Evolutionary conservation across 2,888 invertebrate genomes (phyloP), one percentile per base, ranked within the genome.

Genomic region (Globia sparganii): DNA sequence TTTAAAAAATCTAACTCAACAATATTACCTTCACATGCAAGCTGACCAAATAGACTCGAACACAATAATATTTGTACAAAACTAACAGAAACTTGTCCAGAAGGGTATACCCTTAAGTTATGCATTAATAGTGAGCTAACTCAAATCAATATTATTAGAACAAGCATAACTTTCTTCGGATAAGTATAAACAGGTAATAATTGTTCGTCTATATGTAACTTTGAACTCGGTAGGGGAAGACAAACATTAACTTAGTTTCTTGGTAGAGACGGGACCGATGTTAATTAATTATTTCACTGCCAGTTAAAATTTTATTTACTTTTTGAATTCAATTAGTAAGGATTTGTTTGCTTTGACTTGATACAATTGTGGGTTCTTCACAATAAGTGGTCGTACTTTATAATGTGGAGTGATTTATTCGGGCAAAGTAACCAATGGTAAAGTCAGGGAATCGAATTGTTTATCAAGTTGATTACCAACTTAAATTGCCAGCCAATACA

Each of bases 241-340:
- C 94, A 94, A 95, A 95, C 94, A 95, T 94, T 94, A 93, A 94
- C 92, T 91, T 90, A 93, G 93, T 95, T 94, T 92, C 92, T 91
- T 89, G 86, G 92, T 90, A 91, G 91, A 89, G 89, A 91, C 90
- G 91, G 90, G 88, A 91, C 91, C 89, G 85, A 91, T 92, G 93
- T 93, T 95, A 94, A 93, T 93, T 92, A 92, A 94, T 94, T 93
- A 95, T 94, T 88, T 94, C 92, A 93, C 91, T 93, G 89, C 83
- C 89, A 86, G 89, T 90, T 90, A 83, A 90, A 90, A 91, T 91
- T 91, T 90, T 90, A 81, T 91, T 90, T 91, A 86, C 90, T 89
- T 90, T 90, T 83, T 79, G 84, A 87, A 78, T 86, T 86, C 84
- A 86, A 87, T 88, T 88, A 81, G 81, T 78, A 9, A 59, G 59